Base-by-base conservation (phyloP, 2,797 vertebrate species). In the Pseudochirops cupreus region DNA sequence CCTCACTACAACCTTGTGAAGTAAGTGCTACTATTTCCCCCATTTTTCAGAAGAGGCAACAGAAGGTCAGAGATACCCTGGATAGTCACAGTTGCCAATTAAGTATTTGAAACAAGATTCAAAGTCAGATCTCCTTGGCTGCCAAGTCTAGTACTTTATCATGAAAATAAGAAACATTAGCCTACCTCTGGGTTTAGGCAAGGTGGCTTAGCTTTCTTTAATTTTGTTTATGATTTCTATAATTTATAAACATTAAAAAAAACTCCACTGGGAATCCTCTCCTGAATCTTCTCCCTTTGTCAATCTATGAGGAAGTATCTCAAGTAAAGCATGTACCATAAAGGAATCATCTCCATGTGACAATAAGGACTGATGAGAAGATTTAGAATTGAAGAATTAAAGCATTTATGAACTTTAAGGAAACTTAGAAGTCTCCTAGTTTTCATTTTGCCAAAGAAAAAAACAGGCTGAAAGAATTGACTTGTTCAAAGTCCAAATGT, bases 211-310 rank as follows among this genome's bases (percentile, higher is more conserved):
- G 52, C 89, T 93, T 89, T 91, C 90, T 56, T 59, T 92, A 53
- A 67, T 90, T 50, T 57, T 39, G 56, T 91, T 46, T 28, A 0
- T 67, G 58, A 91, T 91, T 74, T 93, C 56, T 26, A 46, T 46
- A 82, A 82, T 46, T 93, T 54, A 56, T 18, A 93, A 56, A 91
- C 46, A 56, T 59, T 53, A 93, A 93, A 94, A 53, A 95, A 50
- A 54, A 54, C 91, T 92, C 90, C 50, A n/a, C 55, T 12, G 56
- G 74, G 10, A 26, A 18, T 54, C 56, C 46, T 39, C 91, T 89
- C 91, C 92, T 89, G 92, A 95, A n/a, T 89, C 24, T 55, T 93
- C 53, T 55, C 53, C 62, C 57, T 10, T 21, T 82, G 89, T 90
- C 87, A 87, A 33, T 16, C 5, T 33, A 74, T 91, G 21, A 55